Evolutionary conservation across 2,797 vertebrate genomes (phyloP).

Genomic region (Babyrousa celebensis): DNA sequence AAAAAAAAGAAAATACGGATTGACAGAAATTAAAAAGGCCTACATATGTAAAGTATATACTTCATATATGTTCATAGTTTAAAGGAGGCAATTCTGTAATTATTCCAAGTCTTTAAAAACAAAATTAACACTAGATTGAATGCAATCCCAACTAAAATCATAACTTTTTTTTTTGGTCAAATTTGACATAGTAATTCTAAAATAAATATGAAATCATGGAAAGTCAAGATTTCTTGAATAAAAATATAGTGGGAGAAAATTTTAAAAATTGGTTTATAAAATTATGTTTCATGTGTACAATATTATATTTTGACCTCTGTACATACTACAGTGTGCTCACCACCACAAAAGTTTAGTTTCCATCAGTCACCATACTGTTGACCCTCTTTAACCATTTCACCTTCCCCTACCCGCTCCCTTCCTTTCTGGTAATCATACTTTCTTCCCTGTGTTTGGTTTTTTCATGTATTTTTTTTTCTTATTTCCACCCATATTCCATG

Average conservation of each 20-base stretch:
- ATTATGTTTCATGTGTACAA: not conserved
- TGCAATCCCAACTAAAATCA: not conserved
- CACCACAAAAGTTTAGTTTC: not conserved
- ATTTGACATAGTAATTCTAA: slow-evolving; percentile 23
- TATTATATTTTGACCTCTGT: not conserved
- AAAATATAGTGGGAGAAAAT: not conserved
- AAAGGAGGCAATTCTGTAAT: not conserved
- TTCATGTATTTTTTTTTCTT: not conserved
- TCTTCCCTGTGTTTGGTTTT: not conserved
- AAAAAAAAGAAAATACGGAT: not conserved
- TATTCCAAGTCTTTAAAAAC: not conserved
- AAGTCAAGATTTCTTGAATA: not conserved
- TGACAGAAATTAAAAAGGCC: slow-evolving; percentile 46
- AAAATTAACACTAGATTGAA: not conserved
- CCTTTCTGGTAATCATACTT: not conserved
- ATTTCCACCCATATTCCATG: not conserved
- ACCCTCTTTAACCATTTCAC: not conserved
- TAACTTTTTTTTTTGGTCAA: not conserved
- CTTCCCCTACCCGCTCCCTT: not conserved
- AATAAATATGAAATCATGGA: slow-evolving; percentile 21
- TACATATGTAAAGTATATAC: slow-evolving; percentile 13
- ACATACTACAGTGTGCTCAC: not conserved
- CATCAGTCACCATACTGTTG: not conserved
- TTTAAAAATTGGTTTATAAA: not conserved
- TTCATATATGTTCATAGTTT: not conserved